A percentile compares a stretch with the other conserved stretches of the same genome.
These are phyloP conservation scores for Oncorhynchus masou DNA, from an alignment of 2,113 vertebrate species.

Conservation along the genomic window DNA sequence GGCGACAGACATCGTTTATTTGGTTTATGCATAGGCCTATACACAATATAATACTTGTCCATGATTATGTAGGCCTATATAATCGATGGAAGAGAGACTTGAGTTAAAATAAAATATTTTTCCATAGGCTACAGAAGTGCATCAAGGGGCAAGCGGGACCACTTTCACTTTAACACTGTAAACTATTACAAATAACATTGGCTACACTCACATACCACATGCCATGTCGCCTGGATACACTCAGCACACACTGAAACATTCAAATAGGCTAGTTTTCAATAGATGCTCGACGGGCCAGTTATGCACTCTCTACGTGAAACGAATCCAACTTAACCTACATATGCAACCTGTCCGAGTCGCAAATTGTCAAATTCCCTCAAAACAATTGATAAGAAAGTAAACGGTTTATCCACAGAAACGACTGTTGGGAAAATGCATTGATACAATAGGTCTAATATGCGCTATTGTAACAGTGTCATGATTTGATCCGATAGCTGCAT, in stretches of 20 bases:
- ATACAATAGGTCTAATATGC: too few relatives aligned
- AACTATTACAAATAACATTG: conserved; percentile 15
- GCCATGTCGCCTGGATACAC: conserved; percentile 68
- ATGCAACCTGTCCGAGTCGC: too few relatives aligned
- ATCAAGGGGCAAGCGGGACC: background rate
- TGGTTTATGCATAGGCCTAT: too few relatives aligned
- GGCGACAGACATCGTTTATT: conserved; percentile 18
- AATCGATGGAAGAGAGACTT: background rate
- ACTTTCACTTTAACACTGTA: conserved; percentile 2
- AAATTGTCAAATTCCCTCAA: background rate
- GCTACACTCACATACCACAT: conserved; percentile 57
- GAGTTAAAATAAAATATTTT: background rate
- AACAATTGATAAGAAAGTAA: background rate
- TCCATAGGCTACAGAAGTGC: background rate
- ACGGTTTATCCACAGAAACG: background rate
- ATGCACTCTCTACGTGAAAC: too few relatives aligned
- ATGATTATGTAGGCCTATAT: too few relatives aligned
- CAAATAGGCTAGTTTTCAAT: background rate
- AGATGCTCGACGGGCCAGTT: too few relatives aligned
- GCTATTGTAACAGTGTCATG: background rate
- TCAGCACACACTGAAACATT: conserved; percentile 54
- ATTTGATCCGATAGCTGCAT: background rate
- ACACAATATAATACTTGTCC: too few relatives aligned
- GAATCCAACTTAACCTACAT: too few relatives aligned
- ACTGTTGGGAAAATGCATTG: background rate